phyloP scores from a whole-genome alignment of 2,888 invertebrate genomes.

The Athrips mouffetella region DNA sequence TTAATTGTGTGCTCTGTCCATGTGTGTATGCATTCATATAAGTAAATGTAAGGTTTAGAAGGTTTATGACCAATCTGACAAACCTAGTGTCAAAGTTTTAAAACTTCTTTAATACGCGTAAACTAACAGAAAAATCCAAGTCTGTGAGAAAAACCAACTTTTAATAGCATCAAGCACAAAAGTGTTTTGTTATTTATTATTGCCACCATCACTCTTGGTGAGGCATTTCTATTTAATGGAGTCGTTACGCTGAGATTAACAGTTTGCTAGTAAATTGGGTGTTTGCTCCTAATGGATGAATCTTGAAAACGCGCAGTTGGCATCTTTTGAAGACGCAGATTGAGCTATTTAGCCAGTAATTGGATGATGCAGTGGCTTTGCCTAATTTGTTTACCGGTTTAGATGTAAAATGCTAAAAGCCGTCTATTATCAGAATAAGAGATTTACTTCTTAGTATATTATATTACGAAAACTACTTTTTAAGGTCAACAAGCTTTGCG shows the following conservation, averaged over 20 bases:
- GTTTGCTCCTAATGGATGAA: slow-evolving; percentile 42
- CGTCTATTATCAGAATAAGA: background rate
- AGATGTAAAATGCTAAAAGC: background rate
- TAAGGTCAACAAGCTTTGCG: no score
- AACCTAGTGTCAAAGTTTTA: no score
- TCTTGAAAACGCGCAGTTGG: slow-evolving; percentile 39
- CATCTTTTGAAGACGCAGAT: slow-evolving; percentile 31
- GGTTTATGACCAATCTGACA: no score
- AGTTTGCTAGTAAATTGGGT: slow-evolving; percentile 44
- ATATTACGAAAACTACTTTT: no score
- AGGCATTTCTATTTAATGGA: slow-evolving; percentile 34
- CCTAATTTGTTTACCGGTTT: background rate
- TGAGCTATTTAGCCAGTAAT: slow-evolving; percentile 33
- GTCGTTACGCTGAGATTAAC: slow-evolving; percentile 45
- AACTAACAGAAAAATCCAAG: no score
- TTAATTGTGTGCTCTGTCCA: no score
- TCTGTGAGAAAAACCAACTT: no score
- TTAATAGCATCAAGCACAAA: no score
- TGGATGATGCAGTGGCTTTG: slow-evolving; percentile 35
- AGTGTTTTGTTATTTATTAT: background rate
- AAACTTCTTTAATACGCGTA: no score
- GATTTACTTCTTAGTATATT: background rate
- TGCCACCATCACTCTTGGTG: background rate
- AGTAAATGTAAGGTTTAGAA: no score
- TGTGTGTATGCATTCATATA: no score